Evolutionary conservation across 2,797 vertebrate species (phyloP), one percentile per base, ranked within the genome.

Genomic region (Onychomys leucogaster): DNA sequence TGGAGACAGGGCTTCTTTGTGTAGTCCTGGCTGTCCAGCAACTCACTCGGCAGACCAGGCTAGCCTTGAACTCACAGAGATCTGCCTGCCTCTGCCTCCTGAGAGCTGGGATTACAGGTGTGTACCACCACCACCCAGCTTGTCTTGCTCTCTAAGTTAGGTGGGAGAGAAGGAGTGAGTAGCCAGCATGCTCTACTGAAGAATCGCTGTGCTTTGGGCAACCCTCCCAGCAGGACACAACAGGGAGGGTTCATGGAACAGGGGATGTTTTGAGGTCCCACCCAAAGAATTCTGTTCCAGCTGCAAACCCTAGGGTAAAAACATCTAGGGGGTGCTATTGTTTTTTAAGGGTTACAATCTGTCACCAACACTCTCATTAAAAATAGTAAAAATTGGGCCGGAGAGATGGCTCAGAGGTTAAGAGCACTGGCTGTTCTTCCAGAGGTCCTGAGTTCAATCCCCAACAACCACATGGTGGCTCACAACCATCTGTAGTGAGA

Each of bases 321-420:
- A 88, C 63, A 49, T 63, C 32, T 6, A 37, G 27, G 25, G 10
- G 1, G 23, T 73, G 55, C 84, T 83, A 25, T 2, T 46, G 6
- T 59, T 87, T 80, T 82, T 65, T 27, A 23, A 21, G 32, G 67
- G 57, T 84, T 92, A 37, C 37, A 76, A 55, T 37, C 65, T 59
- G 17, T 97, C 89, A 90, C 90, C 25, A 73, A 82, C 61, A 80
- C 12, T 89, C 92, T 52, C 23, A 21, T 71, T 90, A 77, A 97
- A 89, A 81, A 75, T 19, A 89, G n/a, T n/a, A n/a, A n/a, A n/a
- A n/a, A n/a, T n/a, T n/a, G n/a, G n/a, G n/a, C n/a, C n/a, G n/a
- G n/a, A n/a, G n/a, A n/a, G n/a, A n/a, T n/a, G n/a, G n/a, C n/a
- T n/a, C n/a, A n/a, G n/a, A n/a, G n/a, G n/a, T n/a, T n/a, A n/a